These are phyloP conservation scores for Microcebus lehilahytsara DNA, from an alignment of 2,113 vertebrate genomes.

Conservation along the genomic window DNA sequence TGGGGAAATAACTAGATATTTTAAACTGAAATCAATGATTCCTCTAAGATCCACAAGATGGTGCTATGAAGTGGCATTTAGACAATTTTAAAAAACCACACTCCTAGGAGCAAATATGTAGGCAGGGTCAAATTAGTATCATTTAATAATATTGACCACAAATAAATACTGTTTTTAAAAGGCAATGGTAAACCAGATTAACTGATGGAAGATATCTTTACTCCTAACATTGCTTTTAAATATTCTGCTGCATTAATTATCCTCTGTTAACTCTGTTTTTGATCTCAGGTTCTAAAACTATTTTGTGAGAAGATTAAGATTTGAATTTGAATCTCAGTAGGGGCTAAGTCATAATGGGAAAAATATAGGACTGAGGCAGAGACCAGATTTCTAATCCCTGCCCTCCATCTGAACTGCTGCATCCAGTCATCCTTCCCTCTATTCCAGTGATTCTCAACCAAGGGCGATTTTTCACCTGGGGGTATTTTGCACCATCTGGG, in stretches of 20 bases:
- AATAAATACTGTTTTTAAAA: not conserved
- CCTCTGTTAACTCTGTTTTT: not conserved
- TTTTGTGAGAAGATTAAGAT: not conserved
- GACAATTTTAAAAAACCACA: conserved; percentile 15
- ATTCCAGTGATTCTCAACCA: not conserved
- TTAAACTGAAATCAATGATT: not conserved
- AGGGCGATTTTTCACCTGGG: fast-evolving
- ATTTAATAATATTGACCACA: not conserved
- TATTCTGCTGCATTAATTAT: not conserved
- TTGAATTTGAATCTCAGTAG: conserved; percentile 19
- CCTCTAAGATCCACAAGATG: conserved; percentile 80
- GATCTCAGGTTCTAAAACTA: conserved; percentile 1
- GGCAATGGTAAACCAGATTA: not conserved
- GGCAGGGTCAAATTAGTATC: not conserved
- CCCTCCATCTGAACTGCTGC: not conserved
- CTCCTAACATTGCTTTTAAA: not conserved
- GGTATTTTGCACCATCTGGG: not conserved
- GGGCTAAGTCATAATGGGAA: not conserved
- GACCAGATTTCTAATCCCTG: not conserved
- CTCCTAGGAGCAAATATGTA: conserved; percentile 31
- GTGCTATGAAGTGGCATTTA: conserved; percentile 75
- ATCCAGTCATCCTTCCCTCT: not conserved
- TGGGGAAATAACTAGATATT: conserved; percentile 17
- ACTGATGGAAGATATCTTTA: not conserved
- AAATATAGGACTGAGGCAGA: not conserved